phyloP scores from a whole-genome alignment of 2,888 invertebrate species.

The Eupeodes luniger region DNA sequence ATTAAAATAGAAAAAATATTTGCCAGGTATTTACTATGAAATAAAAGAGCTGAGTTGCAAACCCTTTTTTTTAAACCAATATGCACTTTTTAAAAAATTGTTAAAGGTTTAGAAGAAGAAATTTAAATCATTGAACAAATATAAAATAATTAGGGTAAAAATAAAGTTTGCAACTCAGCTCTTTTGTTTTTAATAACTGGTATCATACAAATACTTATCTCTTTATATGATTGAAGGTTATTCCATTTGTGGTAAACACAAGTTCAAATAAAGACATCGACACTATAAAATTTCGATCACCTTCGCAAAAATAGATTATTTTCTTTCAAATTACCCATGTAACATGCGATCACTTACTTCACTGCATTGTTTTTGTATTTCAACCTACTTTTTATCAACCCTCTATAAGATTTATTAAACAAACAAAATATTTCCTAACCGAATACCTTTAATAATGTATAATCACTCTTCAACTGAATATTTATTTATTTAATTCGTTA shows the following conservation, averaged over 20 bases:
- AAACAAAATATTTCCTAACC: slow-evolving; percentile 2
- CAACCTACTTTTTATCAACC: background rate
- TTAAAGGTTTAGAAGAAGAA: too few relatives aligned
- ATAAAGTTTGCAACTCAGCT: background rate
- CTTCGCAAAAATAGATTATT: background rate
- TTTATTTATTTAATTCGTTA: too few relatives aligned
- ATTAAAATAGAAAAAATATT: too few relatives aligned
- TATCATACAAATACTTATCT: background rate
- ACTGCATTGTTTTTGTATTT: background rate
- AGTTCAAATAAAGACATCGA: background rate
- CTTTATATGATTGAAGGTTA: background rate
- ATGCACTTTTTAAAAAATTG: too few relatives aligned
- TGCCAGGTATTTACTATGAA: too few relatives aligned
- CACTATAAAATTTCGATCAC: background rate
- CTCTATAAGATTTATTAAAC: background rate
- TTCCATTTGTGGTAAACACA: background rate
- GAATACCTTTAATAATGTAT: background rate
- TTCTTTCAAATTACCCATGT: background rate
- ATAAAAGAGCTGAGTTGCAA: too few relatives aligned
- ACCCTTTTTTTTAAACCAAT: too few relatives aligned
- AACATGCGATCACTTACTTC: background rate
- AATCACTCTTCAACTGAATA: too few relatives aligned
- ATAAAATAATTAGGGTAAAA: too few relatives aligned
- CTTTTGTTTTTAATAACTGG: background rate
- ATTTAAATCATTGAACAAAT: too few relatives aligned